Percentiles rank a stretch among this genome's conserved stretches.
phyloP scores from a whole-genome alignment of 2,113 vertebrate genomes.

The Motacilla alba region DNA sequence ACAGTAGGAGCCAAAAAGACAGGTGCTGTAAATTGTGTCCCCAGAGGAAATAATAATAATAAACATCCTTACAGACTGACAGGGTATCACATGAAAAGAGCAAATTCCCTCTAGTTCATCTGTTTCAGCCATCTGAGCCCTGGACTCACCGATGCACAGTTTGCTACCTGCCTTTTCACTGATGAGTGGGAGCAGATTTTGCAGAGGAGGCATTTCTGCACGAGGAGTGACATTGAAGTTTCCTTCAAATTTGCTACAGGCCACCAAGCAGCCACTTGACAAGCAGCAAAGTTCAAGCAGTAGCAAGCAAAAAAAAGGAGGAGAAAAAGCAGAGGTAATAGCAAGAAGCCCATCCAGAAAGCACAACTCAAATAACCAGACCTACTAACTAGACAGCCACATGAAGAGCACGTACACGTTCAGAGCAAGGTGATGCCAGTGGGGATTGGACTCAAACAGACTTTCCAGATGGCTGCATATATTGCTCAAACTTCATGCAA shows the following conservation, averaged over 20 bases:
- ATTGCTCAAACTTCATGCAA: conserved; percentile 15
- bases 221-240: not conserved
- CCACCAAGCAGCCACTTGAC: not conserved
- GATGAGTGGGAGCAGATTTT: not conserved
- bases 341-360: not conserved
- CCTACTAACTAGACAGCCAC: conserved; percentile 5
- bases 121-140: not conserved
- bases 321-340: not conserved
- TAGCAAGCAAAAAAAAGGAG: not conserved
- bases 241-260: not conserved
- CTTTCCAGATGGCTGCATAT: conserved; percentile 40
- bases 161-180: not conserved
- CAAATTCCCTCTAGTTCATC: not conserved
- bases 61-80: not conserved
- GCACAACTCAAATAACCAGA: conserved; percentile 10
- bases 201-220: not conserved
- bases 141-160: not conserved
- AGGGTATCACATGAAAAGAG: not conserved
- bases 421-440: conserved; percentile 39
- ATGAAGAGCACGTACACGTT: conserved; percentile 7
- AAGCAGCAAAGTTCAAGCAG: conserved; percentile 22
- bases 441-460: conserved; percentile 14
- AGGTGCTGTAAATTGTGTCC: not conserved
- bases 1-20: not conserved
- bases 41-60: not conserved